Percentiles rank a stretch among this genome's conserved stretches.
These are phyloP conservation scores for Dolomedes plantarius DNA, from an alignment of 2,888 invertebrate genomes.

Conservation along the genomic window DNA sequence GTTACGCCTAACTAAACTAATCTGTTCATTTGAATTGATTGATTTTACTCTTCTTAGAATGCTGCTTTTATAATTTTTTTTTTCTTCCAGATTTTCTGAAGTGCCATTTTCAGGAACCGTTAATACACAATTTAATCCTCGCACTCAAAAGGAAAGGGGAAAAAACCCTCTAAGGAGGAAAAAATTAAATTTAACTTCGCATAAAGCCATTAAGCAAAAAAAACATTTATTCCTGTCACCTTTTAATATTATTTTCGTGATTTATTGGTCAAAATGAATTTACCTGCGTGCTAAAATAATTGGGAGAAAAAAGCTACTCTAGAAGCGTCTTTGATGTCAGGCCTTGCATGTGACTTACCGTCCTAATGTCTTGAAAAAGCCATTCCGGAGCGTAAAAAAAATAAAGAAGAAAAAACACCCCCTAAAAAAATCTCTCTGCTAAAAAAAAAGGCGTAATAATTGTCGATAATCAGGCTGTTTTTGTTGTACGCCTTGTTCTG, in stretches of 20 bases:
- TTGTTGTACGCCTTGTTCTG: slow-evolving; percentile 26
- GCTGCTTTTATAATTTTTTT: no score
- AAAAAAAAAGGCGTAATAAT: slow-evolving; percentile 54
- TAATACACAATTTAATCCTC: neutral
- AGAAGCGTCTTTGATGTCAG: slow-evolving; percentile 7
- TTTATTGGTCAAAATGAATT: slow-evolving; percentile 21
- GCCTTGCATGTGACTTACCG: slow-evolving; percentile 20
- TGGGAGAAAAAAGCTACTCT: neutral
- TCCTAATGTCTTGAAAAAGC: slow-evolving; percentile 31
- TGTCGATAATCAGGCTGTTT: slow-evolving; percentile 64
- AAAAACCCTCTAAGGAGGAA: neutral
- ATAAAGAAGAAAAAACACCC: neutral
- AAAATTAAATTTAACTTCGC: neutral
- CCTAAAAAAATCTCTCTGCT: slow-evolving; percentile 4
- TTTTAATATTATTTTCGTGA: slow-evolving; percentile 9
- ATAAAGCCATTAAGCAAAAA: neutral
- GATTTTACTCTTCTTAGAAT: no score
- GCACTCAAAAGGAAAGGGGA: neutral
- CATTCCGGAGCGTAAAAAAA: neutral
- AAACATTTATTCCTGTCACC: neutral
- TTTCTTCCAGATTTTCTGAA: no score
- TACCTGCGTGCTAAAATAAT: slow-evolving; percentile 12
- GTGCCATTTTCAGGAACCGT: neutral
- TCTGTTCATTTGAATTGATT: no score
- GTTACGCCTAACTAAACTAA: no score